A percentile compares a stretch with the other conserved stretches of the same genome.
These are phyloP conservation scores for Stictonetta naevosa DNA, from an alignment of 2,113 vertebrate genomes.

Conservation along the genomic window DNA sequence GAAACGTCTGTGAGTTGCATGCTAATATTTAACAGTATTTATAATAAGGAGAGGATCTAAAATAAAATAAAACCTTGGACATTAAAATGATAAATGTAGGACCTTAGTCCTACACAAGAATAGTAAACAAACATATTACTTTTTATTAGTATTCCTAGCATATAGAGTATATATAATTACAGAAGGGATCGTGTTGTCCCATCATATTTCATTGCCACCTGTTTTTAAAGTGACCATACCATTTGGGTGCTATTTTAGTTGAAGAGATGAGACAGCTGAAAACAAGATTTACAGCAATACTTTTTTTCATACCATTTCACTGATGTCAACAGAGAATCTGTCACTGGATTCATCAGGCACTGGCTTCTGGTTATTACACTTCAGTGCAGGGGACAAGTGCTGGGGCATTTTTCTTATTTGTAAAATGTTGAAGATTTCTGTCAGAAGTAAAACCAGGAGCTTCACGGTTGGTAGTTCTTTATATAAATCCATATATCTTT, in stretches of 20 bases:
- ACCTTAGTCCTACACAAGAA: not conserved
- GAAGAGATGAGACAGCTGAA: not conserved
- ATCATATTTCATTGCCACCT: not conserved
- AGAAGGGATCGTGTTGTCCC: not conserved
- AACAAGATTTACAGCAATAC: not conserved
- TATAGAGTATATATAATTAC: not conserved
- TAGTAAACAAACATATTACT: not conserved
- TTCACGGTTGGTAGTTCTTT: not conserved
- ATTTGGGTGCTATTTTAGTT: accelerated
- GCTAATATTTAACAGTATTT: not conserved
- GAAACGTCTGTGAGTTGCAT: no score
- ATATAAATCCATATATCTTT: not conserved
- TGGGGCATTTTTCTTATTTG: not conserved
- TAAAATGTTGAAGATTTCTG: not conserved
- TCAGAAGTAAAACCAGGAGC: not conserved
- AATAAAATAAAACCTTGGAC: not conserved
- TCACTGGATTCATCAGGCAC: not conserved
- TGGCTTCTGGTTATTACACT: not conserved
- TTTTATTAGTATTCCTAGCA: not conserved
- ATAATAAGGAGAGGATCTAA: not conserved
- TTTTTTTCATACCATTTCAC: not conserved
- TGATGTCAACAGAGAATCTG: not conserved
- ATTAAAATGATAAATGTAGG: no score
- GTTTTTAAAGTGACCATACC: not conserved
- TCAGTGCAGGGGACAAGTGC: not conserved